Conservation (phyloP, 1,140 invertebrate species). For the Nixonia krombeini region DNA sequence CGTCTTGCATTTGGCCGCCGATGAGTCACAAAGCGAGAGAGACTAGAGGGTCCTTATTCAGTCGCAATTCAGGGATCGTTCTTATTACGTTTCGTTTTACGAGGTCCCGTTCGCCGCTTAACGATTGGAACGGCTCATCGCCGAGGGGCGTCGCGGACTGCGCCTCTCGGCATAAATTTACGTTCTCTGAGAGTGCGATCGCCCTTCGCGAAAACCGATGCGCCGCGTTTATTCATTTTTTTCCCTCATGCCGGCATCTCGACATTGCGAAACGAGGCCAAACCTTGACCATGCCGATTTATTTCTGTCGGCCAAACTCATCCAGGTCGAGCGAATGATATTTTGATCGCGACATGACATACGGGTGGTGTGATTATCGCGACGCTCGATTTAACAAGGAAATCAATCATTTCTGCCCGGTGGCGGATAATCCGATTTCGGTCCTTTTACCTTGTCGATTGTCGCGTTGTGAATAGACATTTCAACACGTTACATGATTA, state of each 20-base stretch:
- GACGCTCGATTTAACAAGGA: background rate
- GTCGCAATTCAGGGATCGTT: conserved; percentile 41
- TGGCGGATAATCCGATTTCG: background rate
- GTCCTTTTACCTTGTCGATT: background rate
- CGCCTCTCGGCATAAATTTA: conserved; percentile 44
- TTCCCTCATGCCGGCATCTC: conserved; percentile 28
- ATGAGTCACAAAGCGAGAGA: conserved; percentile 45
- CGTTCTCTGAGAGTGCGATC: conserved; percentile 30
- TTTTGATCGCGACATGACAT: conserved; percentile 12
- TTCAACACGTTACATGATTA: no score
- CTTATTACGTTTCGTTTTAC: conserved; percentile 56
- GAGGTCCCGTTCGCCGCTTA: conserved; percentile 56
- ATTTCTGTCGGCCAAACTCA: conserved; percentile 1
- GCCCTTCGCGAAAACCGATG: conserved; percentile 22
- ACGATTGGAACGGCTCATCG: conserved; percentile 54
- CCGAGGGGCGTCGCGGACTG: conserved; percentile 32
- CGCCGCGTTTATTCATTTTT: conserved; percentile 29
- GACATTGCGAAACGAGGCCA: conserved; percentile 34
- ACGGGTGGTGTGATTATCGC: background rate
- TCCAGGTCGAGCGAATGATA: conserved; percentile 10
- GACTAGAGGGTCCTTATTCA: conserved; percentile 38
- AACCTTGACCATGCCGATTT: conserved; percentile 14
- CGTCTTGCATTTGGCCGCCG: conserved; percentile 24
- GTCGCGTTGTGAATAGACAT: background rate
- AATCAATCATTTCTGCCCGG: background rate